A percentile compares a stretch with the other conserved stretches of the same genome.
phyloP scores from a whole-genome alignment of 2,888 invertebrate species.

The Chymomyza caudatula region DNA sequence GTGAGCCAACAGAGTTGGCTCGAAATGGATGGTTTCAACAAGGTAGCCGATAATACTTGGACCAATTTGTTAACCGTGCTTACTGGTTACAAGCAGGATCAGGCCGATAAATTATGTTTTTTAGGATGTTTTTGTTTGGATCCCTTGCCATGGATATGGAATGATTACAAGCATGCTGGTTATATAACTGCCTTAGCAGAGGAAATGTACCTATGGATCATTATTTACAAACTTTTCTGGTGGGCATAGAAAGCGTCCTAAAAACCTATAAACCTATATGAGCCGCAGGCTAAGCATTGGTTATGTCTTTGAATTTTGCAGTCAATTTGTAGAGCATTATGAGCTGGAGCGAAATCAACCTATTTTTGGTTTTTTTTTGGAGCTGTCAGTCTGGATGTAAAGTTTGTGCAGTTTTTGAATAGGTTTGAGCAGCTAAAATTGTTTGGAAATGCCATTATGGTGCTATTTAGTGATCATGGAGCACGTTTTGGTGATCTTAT shows the following conservation, averaged over 20 bases:
- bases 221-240: conserved; percentile 84
- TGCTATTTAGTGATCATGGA: conserved; percentile 87
- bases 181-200: conserved; percentile 88
- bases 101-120: conserved; percentile 79
- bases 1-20: conserved; percentile 82
- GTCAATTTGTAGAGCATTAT: conserved; percentile 82
- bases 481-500: conserved; percentile 84
- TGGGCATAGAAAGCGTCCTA: conserved; percentile 81
- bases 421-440: conserved; percentile 80
- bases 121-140: conserved; percentile 81
- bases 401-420: conserved; percentile 80
- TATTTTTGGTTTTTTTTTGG: conserved; percentile 84
- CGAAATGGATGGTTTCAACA: conserved; percentile 84
- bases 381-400: conserved; percentile 81
- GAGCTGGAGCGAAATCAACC: conserved; percentile 78
- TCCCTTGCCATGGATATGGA: conserved; percentile 85
- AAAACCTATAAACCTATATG: conserved; percentile 79
- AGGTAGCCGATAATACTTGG: conserved; percentile 89
- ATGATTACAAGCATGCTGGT: conserved; percentile 82
- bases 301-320: conserved; percentile 82
- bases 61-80: conserved; percentile 90
- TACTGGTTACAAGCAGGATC: conserved; percentile 81
- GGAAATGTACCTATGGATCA: conserved; percentile 88
- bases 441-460: conserved; percentile 82
- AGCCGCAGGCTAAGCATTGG: conserved; percentile 81